A percentile compares a stretch with the other conserved stretches of the same genome.
Conservation (phyloP, 2,888 invertebrate species). For the Sesia bembeciformis region DNA sequence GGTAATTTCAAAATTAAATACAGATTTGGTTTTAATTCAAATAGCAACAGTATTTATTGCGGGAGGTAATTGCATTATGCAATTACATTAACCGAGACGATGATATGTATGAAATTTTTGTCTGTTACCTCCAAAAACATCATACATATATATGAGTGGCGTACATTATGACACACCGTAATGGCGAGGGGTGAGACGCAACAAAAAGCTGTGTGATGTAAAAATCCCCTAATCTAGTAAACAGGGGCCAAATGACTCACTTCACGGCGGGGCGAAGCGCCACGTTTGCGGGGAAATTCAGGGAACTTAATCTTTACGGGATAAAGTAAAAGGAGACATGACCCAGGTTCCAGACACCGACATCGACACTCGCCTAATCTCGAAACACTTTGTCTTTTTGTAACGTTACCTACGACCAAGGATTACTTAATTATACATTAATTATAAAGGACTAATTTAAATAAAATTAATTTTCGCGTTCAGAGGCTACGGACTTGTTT, state of each 20-base stretch:
- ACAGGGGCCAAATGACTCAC: slow-evolving; percentile 72
- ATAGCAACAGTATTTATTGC: too few species aligned
- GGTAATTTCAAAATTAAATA: too few species aligned
- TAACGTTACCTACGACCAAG: slow-evolving; percentile 31
- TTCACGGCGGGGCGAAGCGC: slow-evolving; percentile 50
- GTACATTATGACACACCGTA: slow-evolving; percentile 51
- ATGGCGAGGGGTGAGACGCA: slow-evolving; percentile 27
- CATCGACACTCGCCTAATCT: slow-evolving; percentile 27
- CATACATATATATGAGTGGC: slow-evolving; percentile 10
- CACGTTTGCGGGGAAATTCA: slow-evolving; percentile 51
- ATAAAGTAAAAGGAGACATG: slow-evolving; percentile 72
- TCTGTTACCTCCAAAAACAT: too few species aligned
- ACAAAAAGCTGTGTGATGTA: slow-evolving; percentile 58
- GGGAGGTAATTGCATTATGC: too few species aligned
- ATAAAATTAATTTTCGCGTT: slow-evolving; percentile 20
- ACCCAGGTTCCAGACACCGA: slow-evolving; percentile 62
- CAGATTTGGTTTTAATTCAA: too few species aligned
- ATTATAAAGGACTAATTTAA: slow-evolving; percentile 51
- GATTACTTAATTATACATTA: slow-evolving; percentile 28
- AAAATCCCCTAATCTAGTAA: slow-evolving; percentile 73
- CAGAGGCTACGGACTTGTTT: not conserved
- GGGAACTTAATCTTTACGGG: slow-evolving; percentile 71
- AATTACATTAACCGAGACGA: too few species aligned
- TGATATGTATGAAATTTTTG: too few species aligned
- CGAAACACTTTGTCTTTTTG: slow-evolving; percentile 43